Conservation (phyloP, 2,113 vertebrate species). For the Trogon surrucura region DNA sequence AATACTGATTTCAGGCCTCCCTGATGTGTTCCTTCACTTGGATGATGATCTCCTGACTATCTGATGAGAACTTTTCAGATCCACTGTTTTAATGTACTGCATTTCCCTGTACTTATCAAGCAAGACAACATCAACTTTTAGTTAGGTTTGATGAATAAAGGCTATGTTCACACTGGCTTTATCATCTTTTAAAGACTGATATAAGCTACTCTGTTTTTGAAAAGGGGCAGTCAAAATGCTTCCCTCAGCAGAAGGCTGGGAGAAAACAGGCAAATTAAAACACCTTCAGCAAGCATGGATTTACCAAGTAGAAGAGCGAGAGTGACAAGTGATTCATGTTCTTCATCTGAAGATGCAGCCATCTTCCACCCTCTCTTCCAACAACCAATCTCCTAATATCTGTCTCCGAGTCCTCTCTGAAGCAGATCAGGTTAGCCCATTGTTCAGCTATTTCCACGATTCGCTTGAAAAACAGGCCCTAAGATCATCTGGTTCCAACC, state of each 20-base stretch:
- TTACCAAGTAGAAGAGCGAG: not conserved
- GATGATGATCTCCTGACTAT: not conserved
- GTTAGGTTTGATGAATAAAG: not conserved
- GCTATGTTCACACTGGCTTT: not conserved
- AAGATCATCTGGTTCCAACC: not conserved
- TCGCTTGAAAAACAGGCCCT: not conserved
- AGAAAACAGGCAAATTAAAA: not conserved
- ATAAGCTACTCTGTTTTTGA: not conserved
- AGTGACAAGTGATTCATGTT: not conserved
- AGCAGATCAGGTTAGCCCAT: not conserved
- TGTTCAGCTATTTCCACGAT: not conserved
- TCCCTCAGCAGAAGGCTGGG: not conserved
- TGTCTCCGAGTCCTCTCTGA: not conserved
- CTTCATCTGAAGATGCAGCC: not conserved
- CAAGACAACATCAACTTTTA: not conserved
- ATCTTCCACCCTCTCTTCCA: not conserved
- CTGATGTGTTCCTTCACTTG: not conserved
- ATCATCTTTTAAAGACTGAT: not conserved
- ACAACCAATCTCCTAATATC: not conserved
- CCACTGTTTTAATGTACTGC: not conserved
- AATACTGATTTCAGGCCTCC: not conserved
- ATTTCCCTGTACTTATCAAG: not conserved
- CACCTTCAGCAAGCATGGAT: not conserved
- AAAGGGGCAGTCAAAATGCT: not conserved
- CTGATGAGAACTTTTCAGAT: not conserved